A percentile compares a stretch with the other conserved stretches of the same genome.
Conservation (phyloP, 2,888 invertebrate genomes). For the Agrochola circellaris region DNA sequence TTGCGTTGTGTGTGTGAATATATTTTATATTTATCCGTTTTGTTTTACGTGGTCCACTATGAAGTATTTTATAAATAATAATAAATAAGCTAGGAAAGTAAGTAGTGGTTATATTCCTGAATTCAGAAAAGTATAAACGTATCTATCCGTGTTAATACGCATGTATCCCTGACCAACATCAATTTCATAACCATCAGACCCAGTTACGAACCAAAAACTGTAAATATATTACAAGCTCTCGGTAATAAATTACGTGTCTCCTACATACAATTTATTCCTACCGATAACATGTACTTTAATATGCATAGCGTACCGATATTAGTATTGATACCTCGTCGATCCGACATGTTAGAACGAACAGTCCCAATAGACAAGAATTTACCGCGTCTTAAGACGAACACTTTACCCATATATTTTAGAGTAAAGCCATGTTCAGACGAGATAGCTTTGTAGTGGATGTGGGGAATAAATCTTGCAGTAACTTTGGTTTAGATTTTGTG, state of each 20-base stretch:
- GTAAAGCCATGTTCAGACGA: conserved; percentile 43
- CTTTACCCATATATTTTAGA: conserved; percentile 56
- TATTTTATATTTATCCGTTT: background rate
- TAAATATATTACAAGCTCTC: conserved; percentile 40
- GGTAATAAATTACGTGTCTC: conserved; percentile 47
- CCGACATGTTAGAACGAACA: conserved; percentile 61
- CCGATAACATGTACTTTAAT: conserved; percentile 45
- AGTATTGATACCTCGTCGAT: conserved; percentile 60
- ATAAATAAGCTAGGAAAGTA: background rate
- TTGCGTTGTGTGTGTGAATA: background rate
- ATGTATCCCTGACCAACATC: background rate
- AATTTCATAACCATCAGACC: conserved; percentile 2
- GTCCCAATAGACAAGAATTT: conserved; percentile 68
- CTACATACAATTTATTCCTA: conserved; percentile 37
- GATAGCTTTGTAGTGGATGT: conserved; percentile 55
- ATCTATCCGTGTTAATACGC: too few species aligned
- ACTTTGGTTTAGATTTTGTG: conserved; percentile 54
- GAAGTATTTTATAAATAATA: background rate
- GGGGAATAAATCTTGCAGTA: conserved; percentile 53
- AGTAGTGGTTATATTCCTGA: background rate
- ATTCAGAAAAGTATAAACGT: background rate
- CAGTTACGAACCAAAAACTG: conserved; percentile 26
- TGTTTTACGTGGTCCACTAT: background rate
- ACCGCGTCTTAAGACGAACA: conserved; percentile 58
- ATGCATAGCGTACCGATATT: conserved; percentile 57